Conservation (phyloP, 1,140 invertebrate species). For the Mycetomoellerius zeteki region DNA sequence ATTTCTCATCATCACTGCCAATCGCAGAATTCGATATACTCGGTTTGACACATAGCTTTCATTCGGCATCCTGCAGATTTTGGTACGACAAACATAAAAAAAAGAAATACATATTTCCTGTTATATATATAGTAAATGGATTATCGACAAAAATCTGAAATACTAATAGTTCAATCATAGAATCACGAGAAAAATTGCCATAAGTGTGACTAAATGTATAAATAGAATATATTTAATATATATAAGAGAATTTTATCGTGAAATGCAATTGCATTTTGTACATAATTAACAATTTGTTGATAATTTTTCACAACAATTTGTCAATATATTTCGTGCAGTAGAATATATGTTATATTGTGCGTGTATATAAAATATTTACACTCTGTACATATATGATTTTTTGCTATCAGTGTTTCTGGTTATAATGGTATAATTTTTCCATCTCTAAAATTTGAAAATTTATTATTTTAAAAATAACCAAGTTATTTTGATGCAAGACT, state of each 20-base stretch:
- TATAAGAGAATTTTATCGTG: not conserved
- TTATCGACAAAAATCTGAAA: slow-evolving; percentile 14
- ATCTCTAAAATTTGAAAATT: not conserved
- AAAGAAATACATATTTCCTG: not conserved
- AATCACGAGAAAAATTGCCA: not conserved
- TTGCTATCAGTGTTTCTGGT: not conserved
- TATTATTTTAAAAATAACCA: not conserved
- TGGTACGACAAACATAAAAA: slow-evolving; percentile 10
- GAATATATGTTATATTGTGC: not conserved
- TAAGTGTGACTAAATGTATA: not conserved
- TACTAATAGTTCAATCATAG: not conserved
- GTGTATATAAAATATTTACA: too few species aligned
- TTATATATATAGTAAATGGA: slow-evolving; percentile 1
- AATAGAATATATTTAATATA: slow-evolving; percentile 6
- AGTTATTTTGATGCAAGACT: not conserved
- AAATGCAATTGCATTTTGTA: not conserved
- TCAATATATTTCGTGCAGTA: too few species aligned
- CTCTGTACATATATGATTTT: not conserved
- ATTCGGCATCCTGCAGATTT: not conserved
- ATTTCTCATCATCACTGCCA: slow-evolving; percentile 17
- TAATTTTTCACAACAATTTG: too few species aligned
- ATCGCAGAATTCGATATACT: slow-evolving; percentile 22
- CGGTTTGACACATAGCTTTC: slow-evolving; percentile 4
- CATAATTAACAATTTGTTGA: not conserved
- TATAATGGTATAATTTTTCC: not conserved